Evolutionary conservation across 1,140 invertebrate species (phyloP), one percentile per base, ranked within the genome.

Genomic region (Apis dorsata): DNA sequence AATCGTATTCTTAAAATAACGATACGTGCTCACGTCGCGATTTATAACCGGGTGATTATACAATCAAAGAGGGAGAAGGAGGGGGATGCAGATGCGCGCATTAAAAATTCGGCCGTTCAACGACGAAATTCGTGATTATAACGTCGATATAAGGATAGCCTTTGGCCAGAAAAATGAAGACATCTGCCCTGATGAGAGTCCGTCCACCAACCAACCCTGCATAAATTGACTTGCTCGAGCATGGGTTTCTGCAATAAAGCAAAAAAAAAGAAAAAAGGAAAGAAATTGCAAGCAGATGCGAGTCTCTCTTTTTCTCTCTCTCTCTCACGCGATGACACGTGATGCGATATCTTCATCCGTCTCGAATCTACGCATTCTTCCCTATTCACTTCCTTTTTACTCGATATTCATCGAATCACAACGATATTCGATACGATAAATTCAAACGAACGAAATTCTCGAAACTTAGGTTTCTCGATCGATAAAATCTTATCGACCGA

Each of bases 131-230:
- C 66, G n/a, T 65, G 68, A 68, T 34, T 59, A 66, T 75, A 82
- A 73, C 81, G 65, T 68, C 53, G 57, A 73, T 73, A 73, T 84
- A 77, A 71, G 59, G 44, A 28, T 19, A 68, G 79, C 60, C 79
- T 74, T 53, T 60, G 59, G 59, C 28, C 51, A 71, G 75, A 78
- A 72, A 73, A 68, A 87, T 87, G 65, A 86, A 86, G 86, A 87
- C 85, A 84, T 87, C 44, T 71, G 70, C 44, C n/a, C 24, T 68
- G 81, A 63, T 63, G 75, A 86, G 75, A 86, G 66, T 4, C 81
- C 53, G 49, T 19, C 79, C 53, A 86, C 21, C 62, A 19, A 59
- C 28, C 34, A 74, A 68, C 24, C 34, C 24, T 55, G 70, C 44
- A 65, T 79, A 85, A 86, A 68, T 79, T 60, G n/a, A 53, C 66